phyloP scores from a whole-genome alignment of 2,888 invertebrate genomes.

The Osmoderma eremita region DNA sequence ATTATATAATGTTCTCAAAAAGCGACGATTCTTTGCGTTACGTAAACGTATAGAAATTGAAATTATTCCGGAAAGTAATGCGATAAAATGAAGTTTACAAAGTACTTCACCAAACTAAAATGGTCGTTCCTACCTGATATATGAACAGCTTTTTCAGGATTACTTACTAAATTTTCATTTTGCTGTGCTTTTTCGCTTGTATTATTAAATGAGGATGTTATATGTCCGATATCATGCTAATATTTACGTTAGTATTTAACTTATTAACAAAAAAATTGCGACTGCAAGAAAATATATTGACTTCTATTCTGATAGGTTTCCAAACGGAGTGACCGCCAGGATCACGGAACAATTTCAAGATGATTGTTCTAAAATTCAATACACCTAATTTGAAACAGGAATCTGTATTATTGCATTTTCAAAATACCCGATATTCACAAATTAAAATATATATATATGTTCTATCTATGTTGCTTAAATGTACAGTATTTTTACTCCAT shows the following conservation, averaged over 20 bases:
- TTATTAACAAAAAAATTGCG: constrained; percentile 30
- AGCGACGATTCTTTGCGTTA: constrained; percentile 3
- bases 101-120: constrained; percentile 42
- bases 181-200: constrained; percentile 5
- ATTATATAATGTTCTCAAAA: constrained; percentile 15
- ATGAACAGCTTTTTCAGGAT: constrained; percentile 45
- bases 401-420: not conserved
- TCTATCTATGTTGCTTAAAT: no score
- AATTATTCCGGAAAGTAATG: constrained; percentile 23
- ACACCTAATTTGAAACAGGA: constrained; percentile 9
- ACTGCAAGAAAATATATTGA: constrained; percentile 41
- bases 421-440: not conserved
- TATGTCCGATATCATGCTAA: constrained; percentile 10
- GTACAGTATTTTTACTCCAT: no score
- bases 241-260: constrained; percentile 27
- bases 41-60: constrained; percentile 15
- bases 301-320: constrained; percentile 41
- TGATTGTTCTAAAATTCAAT: constrained; percentile 12
- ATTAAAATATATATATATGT: not conserved
- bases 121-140: constrained; percentile 46
- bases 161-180: constrained; percentile 38
- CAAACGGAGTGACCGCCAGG: constrained; percentile 43
- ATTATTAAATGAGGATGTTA: constrained; percentile 15
- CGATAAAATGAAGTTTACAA: constrained; percentile 39
- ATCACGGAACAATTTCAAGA: constrained; percentile 17